Conservation (phyloP, 2,113 vertebrate species). For the Nerophis lumbriciformis region DNA sequence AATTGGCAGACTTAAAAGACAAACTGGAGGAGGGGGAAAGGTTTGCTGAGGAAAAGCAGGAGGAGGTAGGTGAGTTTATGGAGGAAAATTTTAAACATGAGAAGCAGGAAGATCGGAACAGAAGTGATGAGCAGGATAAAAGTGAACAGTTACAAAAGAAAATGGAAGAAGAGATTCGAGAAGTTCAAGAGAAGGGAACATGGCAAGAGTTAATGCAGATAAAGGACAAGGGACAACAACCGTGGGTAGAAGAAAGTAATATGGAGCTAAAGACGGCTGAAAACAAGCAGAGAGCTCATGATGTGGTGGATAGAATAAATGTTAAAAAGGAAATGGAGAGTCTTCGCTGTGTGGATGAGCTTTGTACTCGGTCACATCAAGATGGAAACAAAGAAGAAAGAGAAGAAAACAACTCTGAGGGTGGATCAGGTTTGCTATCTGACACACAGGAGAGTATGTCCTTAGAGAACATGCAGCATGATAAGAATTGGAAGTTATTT, state of each 20-base stretch:
- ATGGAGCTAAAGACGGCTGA: background rate
- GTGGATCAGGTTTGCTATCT: background rate
- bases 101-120: background rate
- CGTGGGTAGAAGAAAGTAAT: background rate
- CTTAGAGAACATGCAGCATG: background rate
- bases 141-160: background rate
- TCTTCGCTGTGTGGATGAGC: slow-evolving; percentile 10
- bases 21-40: background rate
- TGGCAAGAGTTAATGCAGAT: background rate
- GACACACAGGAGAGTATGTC: slow-evolving; percentile 2
- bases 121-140: background rate
- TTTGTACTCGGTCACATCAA: background rate
- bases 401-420: background rate
- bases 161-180: background rate
- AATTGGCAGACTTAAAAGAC: background rate
- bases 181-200: background rate
- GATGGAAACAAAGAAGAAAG: background rate
- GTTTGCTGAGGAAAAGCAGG: background rate
- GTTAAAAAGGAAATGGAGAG: background rate
- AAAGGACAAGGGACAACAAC: background rate
- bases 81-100: background rate
- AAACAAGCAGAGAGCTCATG: background rate
- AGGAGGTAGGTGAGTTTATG: background rate
- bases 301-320: background rate
- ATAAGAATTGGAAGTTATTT: background rate